These are phyloP conservation scores for Mythimna albipuncta DNA, from an alignment of 2,888 invertebrate genomes.

Conservation along the genomic window DNA sequence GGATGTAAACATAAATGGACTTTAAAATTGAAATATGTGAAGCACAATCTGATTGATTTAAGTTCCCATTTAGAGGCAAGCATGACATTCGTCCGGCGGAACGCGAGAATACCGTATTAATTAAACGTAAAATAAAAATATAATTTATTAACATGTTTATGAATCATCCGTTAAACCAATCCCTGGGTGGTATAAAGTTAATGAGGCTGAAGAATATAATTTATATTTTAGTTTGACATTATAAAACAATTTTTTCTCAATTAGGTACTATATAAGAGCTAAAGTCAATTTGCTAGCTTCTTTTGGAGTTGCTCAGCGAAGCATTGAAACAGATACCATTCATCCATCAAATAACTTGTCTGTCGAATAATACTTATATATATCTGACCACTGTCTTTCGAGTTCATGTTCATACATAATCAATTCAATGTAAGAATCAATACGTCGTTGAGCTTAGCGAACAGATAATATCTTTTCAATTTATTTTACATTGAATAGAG, in stretches of 20 bases:
- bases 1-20: conserved; percentile 10
- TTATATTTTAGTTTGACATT: neutral
- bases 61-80: conserved; percentile 47
- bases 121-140: conserved; percentile 24
- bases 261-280: neutral
- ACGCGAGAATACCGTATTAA: conserved; percentile 38
- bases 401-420: conserved; percentile 57
- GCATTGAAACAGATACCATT: conserved; percentile 28
- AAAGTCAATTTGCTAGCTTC: conserved; percentile 1
- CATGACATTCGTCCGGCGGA: conserved; percentile 22
- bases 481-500: conserved; percentile 55
- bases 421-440: conserved; percentile 50
- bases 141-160: conserved; percentile 24
- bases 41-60: conserved; percentile 47
- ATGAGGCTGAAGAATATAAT: conserved; percentile 11
- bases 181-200: conserved; percentile 26
- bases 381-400: conserved; percentile 48
- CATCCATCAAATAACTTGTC: conserved; percentile 56
- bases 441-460: conserved; percentile 34
- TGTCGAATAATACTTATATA: conserved; percentile 41
- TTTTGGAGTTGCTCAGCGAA: conserved; percentile 29
- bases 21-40: conserved; percentile 23
- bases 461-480: conserved; percentile 51
- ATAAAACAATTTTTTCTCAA: conserved; percentile 11
- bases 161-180: conserved; percentile 8